These are phyloP conservation scores for Atherix ibis DNA, from an alignment of 2,888 invertebrate genomes.

Conservation along the genomic window DNA sequence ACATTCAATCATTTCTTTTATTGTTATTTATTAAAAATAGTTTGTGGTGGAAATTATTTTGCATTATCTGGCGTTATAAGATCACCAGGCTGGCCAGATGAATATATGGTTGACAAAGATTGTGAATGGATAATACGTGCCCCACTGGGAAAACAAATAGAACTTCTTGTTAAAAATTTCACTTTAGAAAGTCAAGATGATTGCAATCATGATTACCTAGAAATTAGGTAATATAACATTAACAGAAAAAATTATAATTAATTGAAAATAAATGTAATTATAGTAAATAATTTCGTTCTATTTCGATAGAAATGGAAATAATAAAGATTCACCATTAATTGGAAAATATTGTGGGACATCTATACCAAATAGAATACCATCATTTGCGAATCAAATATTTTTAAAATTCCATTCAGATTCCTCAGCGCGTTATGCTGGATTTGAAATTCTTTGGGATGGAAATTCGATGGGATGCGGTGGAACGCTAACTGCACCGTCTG, in stretches of 20 bases:
- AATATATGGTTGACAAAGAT: slow-evolving; percentile 51
- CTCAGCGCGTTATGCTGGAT: slow-evolving; percentile 47
- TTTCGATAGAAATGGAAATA: slow-evolving; percentile 56
- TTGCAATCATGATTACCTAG: slow-evolving; percentile 53
- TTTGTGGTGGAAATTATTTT: slow-evolving; percentile 59
- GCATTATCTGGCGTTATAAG: slow-evolving; percentile 50
- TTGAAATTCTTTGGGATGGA: slow-evolving; percentile 53
- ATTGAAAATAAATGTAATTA: slow-evolving; percentile 48
- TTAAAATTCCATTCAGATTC: slow-evolving; percentile 62
- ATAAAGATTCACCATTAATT: slow-evolving; percentile 52
- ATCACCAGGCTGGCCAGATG: slow-evolving; percentile 63
- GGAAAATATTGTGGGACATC: slow-evolving; percentile 61
- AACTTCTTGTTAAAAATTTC: slow-evolving; percentile 48
- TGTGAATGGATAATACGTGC: slow-evolving; percentile 69
- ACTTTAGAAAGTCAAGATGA: slow-evolving; percentile 40
- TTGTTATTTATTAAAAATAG: too few relatives aligned
- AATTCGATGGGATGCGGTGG: slow-evolving; percentile 67
- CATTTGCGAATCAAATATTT: slow-evolving; percentile 58
- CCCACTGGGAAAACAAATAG: slow-evolving; percentile 52
- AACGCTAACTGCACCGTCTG: slow-evolving; percentile 45
- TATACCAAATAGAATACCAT: slow-evolving; percentile 48
- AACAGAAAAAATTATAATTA: slow-evolving; percentile 3
- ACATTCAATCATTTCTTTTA: too few relatives aligned
- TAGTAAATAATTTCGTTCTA: slow-evolving; percentile 37
- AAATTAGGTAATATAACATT: slow-evolving; percentile 40